A percentile compares a stretch with the other conserved stretches of the same genome.
These are phyloP conservation scores for Percopsis omiscomaycus DNA, from an alignment of 2,797 vertebrate species.

Conservation along the genomic window DNA sequence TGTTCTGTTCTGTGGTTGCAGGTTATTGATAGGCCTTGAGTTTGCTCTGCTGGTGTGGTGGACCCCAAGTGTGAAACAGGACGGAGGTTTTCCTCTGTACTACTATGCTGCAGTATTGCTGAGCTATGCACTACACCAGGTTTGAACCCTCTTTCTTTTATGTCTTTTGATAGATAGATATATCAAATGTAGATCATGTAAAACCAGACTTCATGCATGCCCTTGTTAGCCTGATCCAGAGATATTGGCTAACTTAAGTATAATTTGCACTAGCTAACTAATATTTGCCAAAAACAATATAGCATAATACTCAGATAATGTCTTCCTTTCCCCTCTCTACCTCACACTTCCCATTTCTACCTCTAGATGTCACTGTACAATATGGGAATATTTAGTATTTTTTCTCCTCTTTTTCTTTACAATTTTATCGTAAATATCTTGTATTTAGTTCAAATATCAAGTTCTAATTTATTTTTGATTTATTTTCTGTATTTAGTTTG, in stretches of 20 bases:
- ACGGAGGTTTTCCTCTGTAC: constrained; percentile 89
- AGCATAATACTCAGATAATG: background rate
- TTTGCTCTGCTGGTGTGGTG: constrained; percentile 95
- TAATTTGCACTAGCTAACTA: too few species aligned
- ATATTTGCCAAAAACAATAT: background rate
- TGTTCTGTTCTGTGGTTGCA: constrained; percentile 55
- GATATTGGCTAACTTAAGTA: too few species aligned
- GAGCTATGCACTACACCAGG: constrained; percentile 95
- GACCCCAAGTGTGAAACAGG: constrained; percentile 88
- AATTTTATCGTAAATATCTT: background rate
- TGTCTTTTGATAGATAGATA: background rate
- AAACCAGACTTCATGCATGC: too few species aligned
- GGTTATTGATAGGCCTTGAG: constrained; percentile 89
- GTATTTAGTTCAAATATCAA: too few species aligned
- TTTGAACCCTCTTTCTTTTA: constrained; percentile 48
- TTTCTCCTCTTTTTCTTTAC: too few species aligned
- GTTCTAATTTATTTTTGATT: too few species aligned
- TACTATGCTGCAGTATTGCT: constrained; percentile 87
- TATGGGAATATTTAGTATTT: background rate
- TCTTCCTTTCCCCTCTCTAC: background rate
- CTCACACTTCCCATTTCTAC: background rate
- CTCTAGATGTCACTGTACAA: background rate
- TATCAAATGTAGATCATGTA: background rate
- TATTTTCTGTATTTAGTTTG: too few species aligned
- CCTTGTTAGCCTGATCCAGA: too few species aligned